Conservation (phyloP, 2,113 vertebrate species). For the Crotalus helleri region DNA sequence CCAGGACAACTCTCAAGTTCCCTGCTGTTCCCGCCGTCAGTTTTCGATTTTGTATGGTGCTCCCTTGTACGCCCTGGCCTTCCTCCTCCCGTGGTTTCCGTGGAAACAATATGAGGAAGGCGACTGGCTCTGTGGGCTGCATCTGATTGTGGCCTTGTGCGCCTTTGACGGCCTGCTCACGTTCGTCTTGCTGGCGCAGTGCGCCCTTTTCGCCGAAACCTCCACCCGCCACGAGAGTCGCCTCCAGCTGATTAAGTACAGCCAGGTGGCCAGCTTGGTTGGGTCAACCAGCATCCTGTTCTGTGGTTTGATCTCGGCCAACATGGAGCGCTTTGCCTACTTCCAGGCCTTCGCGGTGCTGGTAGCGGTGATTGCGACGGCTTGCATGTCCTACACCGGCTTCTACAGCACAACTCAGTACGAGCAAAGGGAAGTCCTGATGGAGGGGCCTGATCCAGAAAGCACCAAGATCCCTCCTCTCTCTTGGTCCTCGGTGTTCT, state of each 20-base stretch:
- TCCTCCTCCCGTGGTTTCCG: conserved; percentile 91
- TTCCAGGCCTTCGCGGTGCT: conserved; percentile 76
- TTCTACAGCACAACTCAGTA: conserved; percentile 71
- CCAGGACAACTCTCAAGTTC: conserved; percentile 73
- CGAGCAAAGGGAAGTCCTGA: conserved; percentile 45
- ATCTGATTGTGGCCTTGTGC: conserved; percentile 77
- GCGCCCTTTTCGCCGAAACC: conserved; percentile 81
- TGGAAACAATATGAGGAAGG: conserved; percentile 77
- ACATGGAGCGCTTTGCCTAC: conserved; percentile 78
- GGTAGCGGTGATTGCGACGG: conserved; percentile 68
- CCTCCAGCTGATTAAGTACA: conserved; percentile 80
- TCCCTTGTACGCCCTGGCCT: conserved; percentile 77
- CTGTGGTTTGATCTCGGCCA: conserved; percentile 79
- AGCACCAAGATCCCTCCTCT: conserved; percentile 23
- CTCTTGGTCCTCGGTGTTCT: conserved; percentile 68
- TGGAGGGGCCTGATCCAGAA: conserved; percentile 14
- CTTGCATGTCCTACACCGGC: conserved; percentile 82
- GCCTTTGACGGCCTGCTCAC: conserved; percentile 81
- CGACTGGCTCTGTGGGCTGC: conserved; percentile 83
- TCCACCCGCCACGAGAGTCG: conserved; percentile 71
- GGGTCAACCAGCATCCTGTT: conserved; percentile 83
- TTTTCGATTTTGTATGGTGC: conserved; percentile 79
- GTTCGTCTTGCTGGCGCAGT: conserved; percentile 84
- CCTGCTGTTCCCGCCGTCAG: conserved; percentile 70
- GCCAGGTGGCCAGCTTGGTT: conserved; percentile 76